A percentile compares a stretch with the other conserved stretches of the same genome.
phyloP scores from a whole-genome alignment of 2,888 invertebrate genomes.

The Automeris io region DNA sequence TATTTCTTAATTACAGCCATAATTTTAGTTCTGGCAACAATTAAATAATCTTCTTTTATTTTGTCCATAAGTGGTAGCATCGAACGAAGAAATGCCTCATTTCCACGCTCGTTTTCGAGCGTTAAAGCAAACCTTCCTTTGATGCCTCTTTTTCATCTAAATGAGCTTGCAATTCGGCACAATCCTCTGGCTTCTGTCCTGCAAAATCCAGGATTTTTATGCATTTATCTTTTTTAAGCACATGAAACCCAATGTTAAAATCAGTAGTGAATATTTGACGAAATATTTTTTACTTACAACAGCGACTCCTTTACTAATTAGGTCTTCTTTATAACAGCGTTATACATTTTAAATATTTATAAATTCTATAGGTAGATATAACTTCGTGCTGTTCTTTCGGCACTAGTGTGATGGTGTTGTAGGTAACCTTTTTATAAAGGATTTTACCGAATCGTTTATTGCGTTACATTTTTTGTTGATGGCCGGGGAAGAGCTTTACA shows the following conservation, averaged over 20 bases:
- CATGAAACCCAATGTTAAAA: slow-evolving; percentile 6
- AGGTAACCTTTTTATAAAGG: background rate
- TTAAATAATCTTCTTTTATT: too few species aligned
- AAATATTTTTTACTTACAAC: slow-evolving; percentile 5
- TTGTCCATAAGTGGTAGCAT: too few species aligned
- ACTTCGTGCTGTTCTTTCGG: slow-evolving; percentile 3
- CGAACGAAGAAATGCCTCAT: too few species aligned
- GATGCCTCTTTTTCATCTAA: slow-evolving; percentile 3
- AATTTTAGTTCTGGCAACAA: too few species aligned
- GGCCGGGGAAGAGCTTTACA: too few species aligned
- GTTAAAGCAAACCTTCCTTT: background rate
- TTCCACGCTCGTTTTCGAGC: too few species aligned
- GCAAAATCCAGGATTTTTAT: background rate
- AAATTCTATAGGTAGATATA: slow-evolving; percentile 6
- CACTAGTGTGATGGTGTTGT: slow-evolving; percentile 4
- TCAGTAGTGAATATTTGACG: slow-evolving; percentile 1
- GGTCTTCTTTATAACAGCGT: slow-evolving; percentile 4
- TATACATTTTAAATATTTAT: slow-evolving; percentile 5
- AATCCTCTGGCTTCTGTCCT: background rate
- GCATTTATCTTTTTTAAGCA: slow-evolving; percentile 9
- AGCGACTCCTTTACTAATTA: slow-evolving; percentile 3
- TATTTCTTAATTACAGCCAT: too few species aligned
- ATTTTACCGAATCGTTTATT: background rate
- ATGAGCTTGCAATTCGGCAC: background rate
- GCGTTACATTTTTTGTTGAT: too few species aligned